These are phyloP conservation scores for Toxotes lorentzi DNA, from an alignment of 2,797 vertebrate genomes.

Conservation along the genomic window DNA sequence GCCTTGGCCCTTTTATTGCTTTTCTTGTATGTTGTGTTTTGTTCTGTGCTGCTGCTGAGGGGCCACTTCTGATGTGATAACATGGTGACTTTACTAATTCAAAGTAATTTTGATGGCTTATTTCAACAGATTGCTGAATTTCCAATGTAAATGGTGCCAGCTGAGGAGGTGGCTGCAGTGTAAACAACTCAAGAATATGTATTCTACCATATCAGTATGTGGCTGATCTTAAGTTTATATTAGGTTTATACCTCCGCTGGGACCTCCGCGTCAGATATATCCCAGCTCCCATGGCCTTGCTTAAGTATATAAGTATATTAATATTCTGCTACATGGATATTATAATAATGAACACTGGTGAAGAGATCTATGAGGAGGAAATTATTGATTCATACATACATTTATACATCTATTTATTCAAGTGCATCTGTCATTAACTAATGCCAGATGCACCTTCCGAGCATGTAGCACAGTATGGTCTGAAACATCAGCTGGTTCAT, in stretches of 20 bases:
- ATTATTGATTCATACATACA: conserved; percentile 55
- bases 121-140: conserved; percentile 35
- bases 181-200: conserved; percentile 13
- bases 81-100: conserved; percentile 26
- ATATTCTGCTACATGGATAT: conserved; percentile 25
- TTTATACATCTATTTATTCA: conserved; percentile 45
- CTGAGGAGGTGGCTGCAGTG: conserved; percentile 21
- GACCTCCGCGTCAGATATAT: conserved; percentile 23
- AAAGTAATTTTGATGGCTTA: conserved; percentile 35
- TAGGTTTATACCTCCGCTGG: conserved; percentile 22
- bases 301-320: conserved; percentile 33
- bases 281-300: conserved; percentile 29
- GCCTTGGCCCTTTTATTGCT: neutral
- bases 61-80: conserved; percentile 31
- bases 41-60: neutral
- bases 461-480: neutral
- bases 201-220: conserved; percentile 15
- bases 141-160: conserved; percentile 6
- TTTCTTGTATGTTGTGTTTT: conserved; percentile 16
- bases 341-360: conserved; percentile 36
- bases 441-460: conserved; percentile 7
- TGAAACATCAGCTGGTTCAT: neutral
- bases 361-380: conserved; percentile 27
- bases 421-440: conserved; percentile 36
- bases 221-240: conserved; percentile 12